phyloP scores from a whole-genome alignment of 2,113 vertebrate species.

The Salminus brasiliensis region DNA sequence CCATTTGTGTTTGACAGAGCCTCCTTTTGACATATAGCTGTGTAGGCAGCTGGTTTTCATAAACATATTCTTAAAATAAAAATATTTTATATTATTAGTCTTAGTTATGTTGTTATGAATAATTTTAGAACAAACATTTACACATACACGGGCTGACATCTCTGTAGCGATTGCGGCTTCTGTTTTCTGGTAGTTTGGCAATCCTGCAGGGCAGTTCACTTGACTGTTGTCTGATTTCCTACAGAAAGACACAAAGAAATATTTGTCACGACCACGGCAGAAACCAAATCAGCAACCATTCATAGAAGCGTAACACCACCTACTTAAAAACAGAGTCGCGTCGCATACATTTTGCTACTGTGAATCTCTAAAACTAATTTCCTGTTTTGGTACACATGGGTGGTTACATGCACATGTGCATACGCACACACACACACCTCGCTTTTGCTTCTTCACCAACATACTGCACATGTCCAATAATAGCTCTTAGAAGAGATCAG shows the following conservation, averaged over 20 bases:
- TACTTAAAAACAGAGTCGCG: too few species aligned
- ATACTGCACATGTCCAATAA: not conserved
- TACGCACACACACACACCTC: not conserved
- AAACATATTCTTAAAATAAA: too few species aligned
- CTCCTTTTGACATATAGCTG: too few species aligned
- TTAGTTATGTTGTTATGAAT: too few species aligned
- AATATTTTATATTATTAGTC: too few species aligned
- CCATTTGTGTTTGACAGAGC: too few species aligned
- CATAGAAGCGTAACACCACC: constrained; percentile 36
- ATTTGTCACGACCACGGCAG: not conserved
- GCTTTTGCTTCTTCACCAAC: not conserved
- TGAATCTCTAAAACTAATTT: not conserved
- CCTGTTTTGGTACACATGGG: not conserved
- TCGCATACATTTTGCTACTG: not conserved
- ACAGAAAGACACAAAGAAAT: constrained; percentile 46
- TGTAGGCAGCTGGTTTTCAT: too few species aligned
- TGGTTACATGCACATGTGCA: not conserved
- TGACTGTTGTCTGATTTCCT: constrained; percentile 94
- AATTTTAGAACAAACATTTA: too few species aligned
- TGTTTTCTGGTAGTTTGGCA: constrained; percentile 94
- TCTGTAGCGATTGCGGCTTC: constrained; percentile 96
- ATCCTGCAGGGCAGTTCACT: constrained; percentile 94
- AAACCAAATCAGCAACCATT: too few species aligned
- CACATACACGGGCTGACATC: constrained; percentile 98
- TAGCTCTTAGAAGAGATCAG: not conserved